Base-by-base conservation (phyloP, 2,113 vertebrate species). In the Morone chrysops region DNA sequence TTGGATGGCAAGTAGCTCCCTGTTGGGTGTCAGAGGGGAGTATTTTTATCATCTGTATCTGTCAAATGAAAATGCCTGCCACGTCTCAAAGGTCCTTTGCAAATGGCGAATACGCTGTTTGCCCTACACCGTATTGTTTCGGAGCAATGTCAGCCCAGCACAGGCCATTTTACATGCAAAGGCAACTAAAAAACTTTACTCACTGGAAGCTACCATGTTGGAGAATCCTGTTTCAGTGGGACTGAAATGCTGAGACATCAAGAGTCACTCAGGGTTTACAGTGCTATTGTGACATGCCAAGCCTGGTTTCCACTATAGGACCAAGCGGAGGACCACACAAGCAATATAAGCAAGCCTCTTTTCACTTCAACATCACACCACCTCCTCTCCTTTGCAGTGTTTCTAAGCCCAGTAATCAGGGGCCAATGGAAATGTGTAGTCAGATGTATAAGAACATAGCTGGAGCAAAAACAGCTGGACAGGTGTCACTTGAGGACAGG, bases 41-140 rank as follows among this genome's bases (percentile, higher is more conserved):
- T 48, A 56, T 68, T 82, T 90, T 87, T 80, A 89, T 91, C 70
- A 87, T 86, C 62, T 66, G 57, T 88, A 70, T 85, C 81, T 43
- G 70, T 87, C 86, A 81, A 69, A 82, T 83, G 83, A 74, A 84
- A 87, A 87, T 71, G 56, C 66, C 51, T 84, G 51, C 31, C 31
- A 31, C 31, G 71, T 79, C 80, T 80, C 86, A n/a, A 54, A 75
- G 62, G 84, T 80, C 87, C 78, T 80, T 63, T 59, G 50, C 18
- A 87, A 83, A 75, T 56, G 38, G 75, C 2, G 6, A 70, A 80
- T 47, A 66, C 75, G 48, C 61, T 45, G 65, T 80, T 75, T 70
- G 70, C 47, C 57, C 57, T 66, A 36, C 69, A 18, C 16, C 70
- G 41, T 43, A 57, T 73, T 80, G 71, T 87, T 79, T 71, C 70